Conservation (phyloP, 2,113 vertebrate species). For the Holacanthus passer region DNA sequence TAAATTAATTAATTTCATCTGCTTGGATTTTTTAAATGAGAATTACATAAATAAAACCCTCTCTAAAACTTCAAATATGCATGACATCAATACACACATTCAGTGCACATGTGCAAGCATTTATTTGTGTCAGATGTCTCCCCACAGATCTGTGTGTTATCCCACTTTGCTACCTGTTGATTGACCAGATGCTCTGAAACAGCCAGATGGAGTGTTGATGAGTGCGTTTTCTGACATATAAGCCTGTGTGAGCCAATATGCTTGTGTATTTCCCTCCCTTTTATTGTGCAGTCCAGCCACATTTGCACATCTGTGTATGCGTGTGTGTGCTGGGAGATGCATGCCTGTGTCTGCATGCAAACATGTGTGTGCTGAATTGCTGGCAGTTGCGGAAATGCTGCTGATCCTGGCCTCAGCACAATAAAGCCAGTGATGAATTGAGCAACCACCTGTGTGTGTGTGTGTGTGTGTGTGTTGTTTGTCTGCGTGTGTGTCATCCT, state of each 20-base stretch:
- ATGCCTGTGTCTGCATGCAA: not conserved
- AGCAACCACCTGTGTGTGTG: slow-evolving; percentile 28
- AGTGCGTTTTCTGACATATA: slow-evolving; percentile 28
- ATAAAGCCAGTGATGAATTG: slow-evolving; percentile 27
- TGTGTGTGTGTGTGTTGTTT: slow-evolving; percentile 7
- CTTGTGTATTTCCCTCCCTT: not conserved
- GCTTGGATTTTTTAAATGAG: not conserved
- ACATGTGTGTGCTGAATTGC: not conserved
- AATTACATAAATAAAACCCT: not conserved
- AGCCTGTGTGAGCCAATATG: slow-evolving; percentile 21
- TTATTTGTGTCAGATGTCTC: not conserved
- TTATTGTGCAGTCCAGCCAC: not conserved
- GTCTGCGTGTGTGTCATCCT: slow-evolving; percentile 32
- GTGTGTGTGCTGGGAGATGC: not conserved
- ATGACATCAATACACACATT: not conserved
- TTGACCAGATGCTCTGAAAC: slow-evolving; percentile 42
- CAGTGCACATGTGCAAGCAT: not conserved
- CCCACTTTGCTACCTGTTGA: slow-evolving; percentile 16
- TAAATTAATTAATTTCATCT: not conserved
- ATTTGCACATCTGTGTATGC: slow-evolving; percentile 2
- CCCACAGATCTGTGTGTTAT: not conserved
- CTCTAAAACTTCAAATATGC: too few species aligned
- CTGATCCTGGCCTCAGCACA: not conserved
- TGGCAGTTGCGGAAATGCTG: slow-evolving; percentile 4
- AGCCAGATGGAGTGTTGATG: slow-evolving; percentile 40